Percentiles rank a stretch among this genome's conserved stretches.
phyloP scores from a whole-genome alignment of 2,113 vertebrate species.

The Nannobrachium achirus region DNA sequence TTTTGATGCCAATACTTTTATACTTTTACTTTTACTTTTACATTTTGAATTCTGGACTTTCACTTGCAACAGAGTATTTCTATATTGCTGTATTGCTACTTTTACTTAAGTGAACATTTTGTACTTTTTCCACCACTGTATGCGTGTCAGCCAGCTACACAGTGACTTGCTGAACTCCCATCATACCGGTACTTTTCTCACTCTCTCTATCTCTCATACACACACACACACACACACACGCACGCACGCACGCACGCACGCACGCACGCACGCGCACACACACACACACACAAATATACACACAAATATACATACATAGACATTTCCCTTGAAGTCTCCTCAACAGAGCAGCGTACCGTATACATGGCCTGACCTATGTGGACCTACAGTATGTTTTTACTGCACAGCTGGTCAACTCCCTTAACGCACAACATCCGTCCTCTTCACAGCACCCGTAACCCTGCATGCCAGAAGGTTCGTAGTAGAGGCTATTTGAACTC shows the following conservation, averaged over 20 bases:
- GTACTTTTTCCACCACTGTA: too few relatives aligned
- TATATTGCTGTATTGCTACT: too few relatives aligned
- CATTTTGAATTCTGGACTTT: too few relatives aligned
- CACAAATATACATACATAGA: neutral
- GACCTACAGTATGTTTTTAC: constrained; percentile 33
- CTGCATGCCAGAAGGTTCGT: constrained; percentile 9
- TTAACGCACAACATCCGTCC: constrained; percentile 29
- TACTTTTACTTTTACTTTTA: too few relatives aligned
- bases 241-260: constrained; percentile 3
- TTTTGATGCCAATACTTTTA: too few relatives aligned
- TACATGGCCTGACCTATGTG: constrained; percentile 22
- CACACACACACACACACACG: neutral
- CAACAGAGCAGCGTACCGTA: neutral
- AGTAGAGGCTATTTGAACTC: constrained; percentile 27
- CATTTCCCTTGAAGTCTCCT: constrained; percentile 4
- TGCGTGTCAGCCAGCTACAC: too few relatives aligned
- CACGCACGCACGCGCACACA: neutral
- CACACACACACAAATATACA: neutral
- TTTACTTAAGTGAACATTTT: too few relatives aligned
- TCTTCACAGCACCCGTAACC: constrained; percentile 28
- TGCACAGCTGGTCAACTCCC: constrained; percentile 38
- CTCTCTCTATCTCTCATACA: neutral
- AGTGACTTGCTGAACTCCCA: too few relatives aligned
- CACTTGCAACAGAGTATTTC: too few relatives aligned
- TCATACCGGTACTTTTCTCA: too few relatives aligned